phyloP scores from a whole-genome alignment of 2,797 vertebrate genomes.

The Liasis olivaceus region DNA sequence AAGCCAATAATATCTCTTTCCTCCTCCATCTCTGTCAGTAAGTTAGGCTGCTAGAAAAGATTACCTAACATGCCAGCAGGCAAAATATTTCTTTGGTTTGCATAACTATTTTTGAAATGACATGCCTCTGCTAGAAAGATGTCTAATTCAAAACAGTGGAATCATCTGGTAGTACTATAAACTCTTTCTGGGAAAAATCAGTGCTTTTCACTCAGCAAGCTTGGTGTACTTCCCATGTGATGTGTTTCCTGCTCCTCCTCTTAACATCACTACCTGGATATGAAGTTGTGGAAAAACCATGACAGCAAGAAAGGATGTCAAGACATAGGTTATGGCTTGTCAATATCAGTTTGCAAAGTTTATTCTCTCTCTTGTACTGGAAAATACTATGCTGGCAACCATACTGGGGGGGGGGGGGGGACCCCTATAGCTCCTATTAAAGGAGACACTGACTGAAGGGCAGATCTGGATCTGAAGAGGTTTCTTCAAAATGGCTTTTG shows the following conservation, averaged over 20 bases:
- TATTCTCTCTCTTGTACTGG: not conserved
- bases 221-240: not conserved
- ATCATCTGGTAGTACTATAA: not conserved
- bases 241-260: not conserved
- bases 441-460: not conserved
- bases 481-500: not conserved
- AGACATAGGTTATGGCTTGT: not conserved
- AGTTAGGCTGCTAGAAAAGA: not conserved
- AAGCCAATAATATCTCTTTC: not conserved
- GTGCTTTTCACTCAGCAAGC: not conserved
- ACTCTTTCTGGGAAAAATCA: not conserved
- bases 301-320: not conserved
- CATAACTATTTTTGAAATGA: not conserved
- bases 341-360: not conserved
- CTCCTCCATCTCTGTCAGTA: constrained; percentile 1
- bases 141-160: not conserved
- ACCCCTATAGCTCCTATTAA: not conserved
- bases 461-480: not conserved
- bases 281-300: not conserved
- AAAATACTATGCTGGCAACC: not conserved
- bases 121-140: not conserved
- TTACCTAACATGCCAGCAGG: not conserved
- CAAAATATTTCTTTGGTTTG: not conserved
- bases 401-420: not conserved
- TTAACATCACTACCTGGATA: not conserved